A percentile compares a stretch with the other conserved stretches of the same genome.
Evolutionary conservation across 2,113 vertebrate species (phyloP).

Genomic region (Orientallactaga bullata): DNA sequence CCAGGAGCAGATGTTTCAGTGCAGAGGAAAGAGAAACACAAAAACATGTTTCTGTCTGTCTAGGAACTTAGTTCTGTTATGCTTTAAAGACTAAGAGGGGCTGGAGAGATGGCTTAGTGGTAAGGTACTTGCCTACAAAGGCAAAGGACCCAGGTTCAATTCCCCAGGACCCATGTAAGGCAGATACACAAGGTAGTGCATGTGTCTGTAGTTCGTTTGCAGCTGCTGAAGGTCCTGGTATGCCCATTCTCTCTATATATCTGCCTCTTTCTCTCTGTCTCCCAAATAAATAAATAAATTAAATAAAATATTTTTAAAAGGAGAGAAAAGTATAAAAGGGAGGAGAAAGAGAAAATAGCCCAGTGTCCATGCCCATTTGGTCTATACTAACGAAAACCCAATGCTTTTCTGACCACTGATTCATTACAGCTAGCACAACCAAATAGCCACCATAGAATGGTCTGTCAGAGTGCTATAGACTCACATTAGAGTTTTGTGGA

Average conservation of each 20-base stretch:
- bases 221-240: too few species aligned
- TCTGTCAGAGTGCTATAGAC: neutral
- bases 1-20: neutral
- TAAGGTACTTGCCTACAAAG: too few species aligned
- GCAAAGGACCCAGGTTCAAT: too few species aligned
- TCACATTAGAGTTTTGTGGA: neutral
- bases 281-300: too few species aligned
- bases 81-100: neutral
- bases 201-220: too few species aligned
- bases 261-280: too few species aligned
- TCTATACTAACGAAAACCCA: neutral
- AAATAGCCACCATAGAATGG: neutral
- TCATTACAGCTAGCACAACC: neutral
- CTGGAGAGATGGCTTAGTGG: too few species aligned
- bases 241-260: too few species aligned
- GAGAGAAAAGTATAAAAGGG: neutral
- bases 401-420: neutral
- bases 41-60: neutral
- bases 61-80: conserved; percentile 7
- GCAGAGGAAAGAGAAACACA: neutral
- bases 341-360: neutral
- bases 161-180: too few species aligned
- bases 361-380: neutral
- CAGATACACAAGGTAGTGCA: too few species aligned
- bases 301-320: too few species aligned